Evolutionary conservation across 2,888 invertebrate genomes (phyloP), one percentile per base, ranked within the genome.

Genomic region (Pheosia tremula): DNA sequence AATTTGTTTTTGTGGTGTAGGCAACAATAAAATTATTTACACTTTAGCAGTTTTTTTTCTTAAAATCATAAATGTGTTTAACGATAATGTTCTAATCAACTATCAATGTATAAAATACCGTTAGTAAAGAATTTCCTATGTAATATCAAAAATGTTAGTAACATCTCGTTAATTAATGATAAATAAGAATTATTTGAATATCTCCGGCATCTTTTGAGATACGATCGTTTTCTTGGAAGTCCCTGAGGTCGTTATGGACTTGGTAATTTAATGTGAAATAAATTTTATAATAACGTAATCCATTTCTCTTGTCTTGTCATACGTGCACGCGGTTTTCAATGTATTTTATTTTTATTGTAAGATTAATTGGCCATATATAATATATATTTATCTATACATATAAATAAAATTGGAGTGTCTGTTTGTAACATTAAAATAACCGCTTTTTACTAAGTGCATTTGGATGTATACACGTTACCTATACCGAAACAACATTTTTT

Each of bases 211-310:
- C 61, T 50, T 58, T 63, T 66, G 57, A 70, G 62, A 70, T 72
- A 71, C 58, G 56, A 61, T 71, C 63, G 41, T 24, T 62, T 73
- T 73, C 76, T 65, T 65, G 64, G 76, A 74, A 75, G 38, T 57
- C 55, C 58, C 60, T 54, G 58, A 64, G 73, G 61, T 68, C 68
- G 64, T 67, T 67, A 64, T 70, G 61, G 61, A 63, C 53, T 66
- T 67, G 64, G 60, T 57, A 68, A 66, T 64, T 61, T 56, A 62
- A 62, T 47, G 39, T 64, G 58, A 65, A 67, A 73, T 62, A 64
- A 47, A 60, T 72, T 75, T 39, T 62, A 50, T 57, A 62, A 67
- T 65, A 65, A 60, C 55, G 57, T 56, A 61, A 69, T 72, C 59
- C 67, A 67, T 75, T 68, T 72, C 38, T 59, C 59, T 54, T 64